phyloP scores from a whole-genome alignment of 2,113 vertebrate genomes.

The Pomatostomus ruficeps region DNA sequence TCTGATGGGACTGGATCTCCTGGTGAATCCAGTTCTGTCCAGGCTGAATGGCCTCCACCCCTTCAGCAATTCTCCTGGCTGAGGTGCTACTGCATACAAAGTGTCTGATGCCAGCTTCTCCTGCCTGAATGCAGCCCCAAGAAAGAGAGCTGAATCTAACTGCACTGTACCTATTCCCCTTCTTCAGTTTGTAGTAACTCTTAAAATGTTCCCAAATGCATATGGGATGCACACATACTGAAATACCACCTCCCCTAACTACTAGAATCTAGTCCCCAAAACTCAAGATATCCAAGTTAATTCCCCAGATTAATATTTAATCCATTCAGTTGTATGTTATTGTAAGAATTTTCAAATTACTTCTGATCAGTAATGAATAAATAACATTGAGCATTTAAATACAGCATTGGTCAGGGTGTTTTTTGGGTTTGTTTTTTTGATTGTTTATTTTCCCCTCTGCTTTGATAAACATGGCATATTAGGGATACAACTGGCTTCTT shows the following conservation, averaged over 20 bases:
- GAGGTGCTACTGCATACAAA: neutral
- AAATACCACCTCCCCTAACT: neutral
- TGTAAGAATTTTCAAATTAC: neutral
- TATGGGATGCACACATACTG: neutral
- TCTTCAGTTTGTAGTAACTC: neutral
- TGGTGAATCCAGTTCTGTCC: neutral
- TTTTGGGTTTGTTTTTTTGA: neutral
- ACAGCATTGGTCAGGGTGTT: rapidly evolving
- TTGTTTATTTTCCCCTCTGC: neutral
- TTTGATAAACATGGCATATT: neutral
- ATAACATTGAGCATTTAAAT: neutral
- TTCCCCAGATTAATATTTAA: neutral
- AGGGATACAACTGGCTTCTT: neutral
- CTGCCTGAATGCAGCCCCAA: neutral
- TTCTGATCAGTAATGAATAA: neutral
- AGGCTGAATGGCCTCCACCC: neutral
- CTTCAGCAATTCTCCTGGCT: neutral
- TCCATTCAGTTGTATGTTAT: neutral
- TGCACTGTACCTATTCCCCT: neutral
- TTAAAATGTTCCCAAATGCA: neutral
- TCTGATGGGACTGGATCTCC: neutral
- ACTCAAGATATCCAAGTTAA: neutral
- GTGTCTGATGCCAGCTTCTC: neutral
- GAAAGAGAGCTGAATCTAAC: neutral
- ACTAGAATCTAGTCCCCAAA: neutral